These are phyloP conservation scores for Megastigmus dorsalis DNA, from an alignment of 2,888 invertebrate species.

Conservation along the genomic window DNA sequence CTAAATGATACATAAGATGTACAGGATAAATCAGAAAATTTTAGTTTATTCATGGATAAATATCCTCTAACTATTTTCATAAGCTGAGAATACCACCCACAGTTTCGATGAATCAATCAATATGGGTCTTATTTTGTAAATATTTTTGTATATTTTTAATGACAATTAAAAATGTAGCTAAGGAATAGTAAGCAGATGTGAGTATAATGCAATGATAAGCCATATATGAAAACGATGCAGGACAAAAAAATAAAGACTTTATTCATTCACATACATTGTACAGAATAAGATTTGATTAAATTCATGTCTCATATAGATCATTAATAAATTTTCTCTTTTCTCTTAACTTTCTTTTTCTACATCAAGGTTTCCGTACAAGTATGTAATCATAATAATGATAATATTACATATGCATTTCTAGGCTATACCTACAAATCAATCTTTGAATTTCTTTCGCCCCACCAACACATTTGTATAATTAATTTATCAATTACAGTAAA, in stretches of 20 bases:
- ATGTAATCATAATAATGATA: conserved; percentile 30
- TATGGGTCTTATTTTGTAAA: conserved; percentile 7
- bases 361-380: conserved; percentile 34
- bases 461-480: conserved; percentile 26
- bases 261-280: conserved; percentile 69
- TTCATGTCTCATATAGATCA: conserved; percentile 57
- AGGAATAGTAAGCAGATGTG: background rate
- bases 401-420: conserved; percentile 41
- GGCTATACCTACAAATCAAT: conserved; percentile 33
- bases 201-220: conserved; percentile 13
- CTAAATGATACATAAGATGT: no score
- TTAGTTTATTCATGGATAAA: no score
- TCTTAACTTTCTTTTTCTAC: conserved; percentile 30
- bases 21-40: no score
- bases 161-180: background rate
- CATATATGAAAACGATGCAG: conserved; percentile 67
- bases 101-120: no score
- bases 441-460: conserved; percentile 19
- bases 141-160: background rate
- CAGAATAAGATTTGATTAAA: conserved; percentile 70
- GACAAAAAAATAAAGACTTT: conserved; percentile 70
- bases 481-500: conserved; percentile 14
- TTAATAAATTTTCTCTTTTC: conserved; percentile 50
- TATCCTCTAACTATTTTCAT: no score
- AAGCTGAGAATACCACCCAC: no score